Evolutionary conservation across 1,140 invertebrate species (phyloP).

Genomic region (Heliothis subflexa): DNA sequence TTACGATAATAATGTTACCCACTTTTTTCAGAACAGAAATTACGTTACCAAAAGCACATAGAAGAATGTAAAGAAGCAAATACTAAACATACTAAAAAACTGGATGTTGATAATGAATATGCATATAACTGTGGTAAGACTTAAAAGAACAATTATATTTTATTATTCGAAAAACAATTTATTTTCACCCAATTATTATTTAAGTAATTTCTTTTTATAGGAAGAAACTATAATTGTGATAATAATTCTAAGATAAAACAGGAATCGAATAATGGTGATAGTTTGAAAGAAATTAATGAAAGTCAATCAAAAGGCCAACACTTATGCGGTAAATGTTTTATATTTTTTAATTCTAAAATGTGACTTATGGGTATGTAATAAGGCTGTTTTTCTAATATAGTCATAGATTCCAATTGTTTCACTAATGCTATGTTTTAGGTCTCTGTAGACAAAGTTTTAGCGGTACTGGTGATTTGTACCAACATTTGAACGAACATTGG

Average conservation of each 20-base stretch:
- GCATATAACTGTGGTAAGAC: constrained; percentile 53
- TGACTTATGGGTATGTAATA: background rate
- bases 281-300: background rate
- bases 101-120: background rate
- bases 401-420: too few species aligned
- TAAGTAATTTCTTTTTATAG: background rate
- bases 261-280: background rate
- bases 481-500: constrained; percentile 66
- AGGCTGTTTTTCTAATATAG: background rate
- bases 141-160: background rate
- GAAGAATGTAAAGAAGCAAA: background rate
- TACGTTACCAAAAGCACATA: background rate
- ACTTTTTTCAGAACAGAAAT: background rate
- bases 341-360: background rate
- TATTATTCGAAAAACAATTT: background rate
- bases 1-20: background rate
- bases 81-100: background rate
- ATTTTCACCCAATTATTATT: background rate
- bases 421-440: constrained; percentile 58
- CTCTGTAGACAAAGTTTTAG: constrained; percentile 59
- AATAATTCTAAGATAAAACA: background rate
- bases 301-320: background rate
- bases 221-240: background rate
- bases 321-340: background rate
- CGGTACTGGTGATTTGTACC: constrained; percentile 44